Evolutionary conservation across 2,797 vertebrate genomes (phyloP).

Genomic region (Periparus ater): DNA sequence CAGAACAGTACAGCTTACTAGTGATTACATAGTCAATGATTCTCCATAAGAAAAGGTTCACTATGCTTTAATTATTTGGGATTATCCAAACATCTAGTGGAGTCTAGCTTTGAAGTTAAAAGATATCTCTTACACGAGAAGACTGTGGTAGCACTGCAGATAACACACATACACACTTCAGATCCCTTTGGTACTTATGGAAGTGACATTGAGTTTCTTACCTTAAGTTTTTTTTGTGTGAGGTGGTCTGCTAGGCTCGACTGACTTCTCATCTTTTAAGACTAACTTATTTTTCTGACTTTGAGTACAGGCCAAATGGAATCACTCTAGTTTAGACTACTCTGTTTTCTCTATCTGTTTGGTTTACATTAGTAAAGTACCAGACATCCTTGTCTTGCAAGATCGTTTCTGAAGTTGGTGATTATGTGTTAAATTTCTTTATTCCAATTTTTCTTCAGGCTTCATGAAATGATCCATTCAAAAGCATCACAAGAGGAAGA

Average conservation of each 20-base stretch:
- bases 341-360: background rate
- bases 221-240: background rate
- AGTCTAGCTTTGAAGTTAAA: background rate
- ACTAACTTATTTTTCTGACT: background rate
- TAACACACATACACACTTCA: background rate
- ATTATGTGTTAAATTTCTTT: constrained; percentile 41
- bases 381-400: background rate
- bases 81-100: background rate
- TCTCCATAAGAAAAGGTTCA: background rate
- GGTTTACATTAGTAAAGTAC: background rate
- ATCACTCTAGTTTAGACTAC: background rate
- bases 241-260: background rate
- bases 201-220: background rate
- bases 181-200: background rate
- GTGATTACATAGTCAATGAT: background rate
- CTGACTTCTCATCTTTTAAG: background rate
- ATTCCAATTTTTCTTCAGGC: constrained; percentile 74
- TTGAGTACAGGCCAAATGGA: background rate
- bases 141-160: background rate
- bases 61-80: background rate
- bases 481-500: constrained; percentile 74
- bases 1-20: background rate
- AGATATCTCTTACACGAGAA: background rate
- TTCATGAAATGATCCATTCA: constrained; percentile 90
- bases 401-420: constrained; percentile 10